These are phyloP conservation scores for Neoscelio sp. DNA, from an alignment of 2,888 invertebrate species.

Conservation along the genomic window DNA sequence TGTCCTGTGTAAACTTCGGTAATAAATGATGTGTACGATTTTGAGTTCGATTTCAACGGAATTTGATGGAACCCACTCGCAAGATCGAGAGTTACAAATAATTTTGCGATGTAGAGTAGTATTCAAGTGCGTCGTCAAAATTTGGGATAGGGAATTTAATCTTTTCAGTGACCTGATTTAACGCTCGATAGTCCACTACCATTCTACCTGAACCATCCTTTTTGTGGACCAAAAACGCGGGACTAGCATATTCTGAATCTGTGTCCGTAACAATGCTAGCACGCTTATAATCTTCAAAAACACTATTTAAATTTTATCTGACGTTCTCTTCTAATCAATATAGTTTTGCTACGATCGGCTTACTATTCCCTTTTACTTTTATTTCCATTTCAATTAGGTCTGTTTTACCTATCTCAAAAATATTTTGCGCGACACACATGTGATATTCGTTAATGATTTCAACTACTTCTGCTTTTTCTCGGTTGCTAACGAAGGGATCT, in stretches of 20 bases:
- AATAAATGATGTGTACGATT: background rate
- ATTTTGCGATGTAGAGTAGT: background rate
- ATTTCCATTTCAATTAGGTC: too few species aligned
- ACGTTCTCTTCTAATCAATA: too few species aligned
- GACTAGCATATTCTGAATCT: background rate
- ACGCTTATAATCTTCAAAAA: too few species aligned
- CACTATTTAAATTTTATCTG: too few species aligned
- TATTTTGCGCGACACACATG: too few species aligned
- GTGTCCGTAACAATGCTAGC: background rate
- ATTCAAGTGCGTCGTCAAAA: background rate
- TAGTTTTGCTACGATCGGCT: too few species aligned
- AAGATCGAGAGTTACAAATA: background rate
- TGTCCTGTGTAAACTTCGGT: background rate
- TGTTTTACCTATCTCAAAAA: too few species aligned
- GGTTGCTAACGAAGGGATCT: too few species aligned
- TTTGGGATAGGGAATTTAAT: background rate
- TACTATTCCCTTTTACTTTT: too few species aligned
- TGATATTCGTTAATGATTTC: too few species aligned
- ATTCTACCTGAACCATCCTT: constrained; percentile 12
- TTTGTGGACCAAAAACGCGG: constrained; percentile 9
- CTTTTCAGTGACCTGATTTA: constrained; percentile 1
- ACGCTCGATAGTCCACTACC: constrained; percentile 15
- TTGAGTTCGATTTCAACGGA: background rate
- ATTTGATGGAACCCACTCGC: constrained; percentile 7
- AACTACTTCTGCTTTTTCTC: too few species aligned